Evolutionary conservation across 2,113 vertebrate genomes (phyloP).

Genomic region (Tichodroma muraria): DNA sequence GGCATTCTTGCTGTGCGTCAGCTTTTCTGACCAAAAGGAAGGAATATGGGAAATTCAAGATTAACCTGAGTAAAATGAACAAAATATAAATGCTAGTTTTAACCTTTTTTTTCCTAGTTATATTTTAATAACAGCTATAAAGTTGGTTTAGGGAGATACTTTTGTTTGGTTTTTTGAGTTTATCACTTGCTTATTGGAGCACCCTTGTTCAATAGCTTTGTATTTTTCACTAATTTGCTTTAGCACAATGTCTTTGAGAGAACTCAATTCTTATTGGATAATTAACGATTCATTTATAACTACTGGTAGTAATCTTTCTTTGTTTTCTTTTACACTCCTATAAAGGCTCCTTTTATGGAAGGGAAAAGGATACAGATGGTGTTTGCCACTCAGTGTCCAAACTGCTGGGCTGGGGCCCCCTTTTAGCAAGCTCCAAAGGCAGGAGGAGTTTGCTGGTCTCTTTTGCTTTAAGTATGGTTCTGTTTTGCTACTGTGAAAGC

Average conservation of each 20-base stretch:
- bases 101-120: background rate
- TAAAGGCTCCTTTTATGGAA: constrained; percentile 68
- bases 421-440: constrained; percentile 41
- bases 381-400: constrained; percentile 52
- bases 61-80: background rate
- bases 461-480: constrained; percentile 17
- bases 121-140: background rate
- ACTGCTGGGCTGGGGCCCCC: constrained; percentile 32
- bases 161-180: background rate
- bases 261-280: constrained; percentile 23
- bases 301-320: constrained; percentile 48
- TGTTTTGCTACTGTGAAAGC: constrained; percentile 60
- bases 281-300: constrained; percentile 44
- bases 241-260: background rate
- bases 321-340: constrained; percentile 56
- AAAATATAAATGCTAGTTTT: background rate
- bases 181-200: background rate
- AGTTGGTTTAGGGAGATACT: background rate
- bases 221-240: background rate
- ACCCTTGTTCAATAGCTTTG: background rate
- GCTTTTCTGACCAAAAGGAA: background rate
- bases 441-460: constrained; percentile 33
- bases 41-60: background rate
- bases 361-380: constrained; percentile 72
- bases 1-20: background rate